phyloP scores from a whole-genome alignment of 2,888 invertebrate genomes.

The Melinaea marsaeus region DNA sequence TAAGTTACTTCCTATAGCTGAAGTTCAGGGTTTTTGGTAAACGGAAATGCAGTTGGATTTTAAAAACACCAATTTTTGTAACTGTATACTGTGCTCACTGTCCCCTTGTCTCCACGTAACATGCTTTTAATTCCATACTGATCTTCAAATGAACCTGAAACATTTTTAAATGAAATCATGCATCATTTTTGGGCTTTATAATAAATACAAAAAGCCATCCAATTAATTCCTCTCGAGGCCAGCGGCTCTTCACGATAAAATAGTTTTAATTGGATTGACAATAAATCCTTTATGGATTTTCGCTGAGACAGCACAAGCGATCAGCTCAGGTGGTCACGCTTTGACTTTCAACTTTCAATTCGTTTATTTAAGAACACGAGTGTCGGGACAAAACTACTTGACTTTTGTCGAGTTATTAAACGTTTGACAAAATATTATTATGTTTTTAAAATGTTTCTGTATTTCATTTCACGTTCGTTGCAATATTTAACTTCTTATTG shows the following conservation, averaged over 20 bases:
- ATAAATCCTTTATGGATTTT: conserved; percentile 29
- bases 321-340: conserved; percentile 2
- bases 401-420: no score
- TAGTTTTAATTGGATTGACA: conserved; percentile 33
- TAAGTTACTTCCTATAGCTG: no score
- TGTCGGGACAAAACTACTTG: no score
- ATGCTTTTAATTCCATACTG: not conserved
- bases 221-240: conserved; percentile 29
- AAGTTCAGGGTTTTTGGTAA: no score
- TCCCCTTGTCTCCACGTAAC: not conserved
- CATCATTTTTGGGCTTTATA: conserved; percentile 28
- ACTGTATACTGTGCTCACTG: not conserved
- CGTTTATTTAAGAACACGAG: no score
- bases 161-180: conserved; percentile 13
- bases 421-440: no score
- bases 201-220: conserved; percentile 32
- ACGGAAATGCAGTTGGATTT: not conserved
- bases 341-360: no score
- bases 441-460: no score
- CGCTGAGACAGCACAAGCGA: conserved; percentile 20
- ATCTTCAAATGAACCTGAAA: not conserved
- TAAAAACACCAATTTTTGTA: not conserved
- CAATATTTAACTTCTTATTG: no score
- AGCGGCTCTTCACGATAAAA: conserved; percentile 29
- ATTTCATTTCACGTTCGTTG: no score